Percentiles rank a stretch among this genome's conserved stretches.
Conservation (phyloP, 2,888 invertebrate species). For the Lasioglossum marginatum region DNA sequence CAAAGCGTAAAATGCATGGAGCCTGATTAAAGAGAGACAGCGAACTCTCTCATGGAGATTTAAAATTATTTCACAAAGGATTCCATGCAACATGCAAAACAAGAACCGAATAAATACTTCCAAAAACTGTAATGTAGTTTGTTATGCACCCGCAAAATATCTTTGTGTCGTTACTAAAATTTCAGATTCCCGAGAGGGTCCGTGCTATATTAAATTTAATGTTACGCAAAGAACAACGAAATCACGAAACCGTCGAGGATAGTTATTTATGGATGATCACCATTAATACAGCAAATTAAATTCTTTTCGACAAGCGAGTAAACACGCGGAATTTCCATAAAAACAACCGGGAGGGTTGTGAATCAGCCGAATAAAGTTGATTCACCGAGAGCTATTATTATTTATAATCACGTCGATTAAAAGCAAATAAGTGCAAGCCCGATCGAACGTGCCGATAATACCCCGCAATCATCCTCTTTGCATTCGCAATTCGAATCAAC, state of each 20-base stretch:
- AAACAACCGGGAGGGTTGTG: background rate
- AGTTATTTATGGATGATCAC: background rate
- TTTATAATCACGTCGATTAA: background rate
- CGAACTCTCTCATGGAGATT: background rate
- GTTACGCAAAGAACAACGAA: background rate
- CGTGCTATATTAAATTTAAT: background rate
- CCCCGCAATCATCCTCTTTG: background rate
- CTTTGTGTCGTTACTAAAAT: background rate
- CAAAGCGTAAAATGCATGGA: background rate
- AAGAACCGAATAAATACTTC: background rate
- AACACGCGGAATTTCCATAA: background rate
- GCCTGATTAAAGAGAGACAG: background rate
- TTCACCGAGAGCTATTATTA: background rate
- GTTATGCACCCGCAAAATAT: background rate
- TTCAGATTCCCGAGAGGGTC: background rate
- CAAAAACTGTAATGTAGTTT: background rate
- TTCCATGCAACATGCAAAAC: background rate
- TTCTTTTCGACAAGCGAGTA: background rate
- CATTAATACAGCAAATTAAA: background rate
- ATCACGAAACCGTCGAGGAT: background rate
- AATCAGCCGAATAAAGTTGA: background rate
- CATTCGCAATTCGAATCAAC: conserved; percentile 27
- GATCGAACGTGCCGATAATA: conserved; percentile 3
- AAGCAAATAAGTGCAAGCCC: background rate
- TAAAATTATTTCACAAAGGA: background rate